Conservation (phyloP, 2,888 invertebrate species). For the Seira sanloemensis region DNA sequence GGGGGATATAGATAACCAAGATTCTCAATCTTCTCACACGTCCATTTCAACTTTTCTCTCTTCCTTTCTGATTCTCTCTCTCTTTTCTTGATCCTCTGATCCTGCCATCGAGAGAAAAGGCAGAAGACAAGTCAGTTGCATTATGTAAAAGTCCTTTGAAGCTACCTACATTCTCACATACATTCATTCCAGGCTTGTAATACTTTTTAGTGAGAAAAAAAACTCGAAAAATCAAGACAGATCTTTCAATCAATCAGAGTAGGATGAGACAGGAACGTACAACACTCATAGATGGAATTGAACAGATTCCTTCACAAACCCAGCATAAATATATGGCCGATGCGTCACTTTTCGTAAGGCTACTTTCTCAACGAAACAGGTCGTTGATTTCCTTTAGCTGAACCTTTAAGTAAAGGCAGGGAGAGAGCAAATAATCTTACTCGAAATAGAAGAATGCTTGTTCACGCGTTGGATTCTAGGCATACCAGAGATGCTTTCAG, state of each 20-base stretch:
- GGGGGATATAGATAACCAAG: slow-evolving; percentile 36
- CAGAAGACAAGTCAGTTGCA: slow-evolving; percentile 22
- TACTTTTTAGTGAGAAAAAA: neutral
- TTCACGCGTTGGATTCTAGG: neutral
- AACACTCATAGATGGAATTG: slow-evolving; percentile 25
- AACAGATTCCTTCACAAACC: slow-evolving; percentile 10
- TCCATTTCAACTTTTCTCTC: slow-evolving; percentile 45
- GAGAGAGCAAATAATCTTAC: neutral
- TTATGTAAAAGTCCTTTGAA: slow-evolving; percentile 13
- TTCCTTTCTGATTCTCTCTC: slow-evolving; percentile 2
- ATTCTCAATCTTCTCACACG: slow-evolving; percentile 54
- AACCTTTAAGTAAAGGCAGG: neutral
- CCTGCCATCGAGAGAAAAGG: slow-evolving; percentile 1
- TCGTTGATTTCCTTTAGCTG: neutral
- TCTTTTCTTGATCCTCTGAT: slow-evolving; percentile 30
- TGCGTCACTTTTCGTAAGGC: neutral
- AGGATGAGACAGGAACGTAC: slow-evolving; percentile 13
- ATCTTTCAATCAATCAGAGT: slow-evolving; percentile 59
- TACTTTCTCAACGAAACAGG: neutral
- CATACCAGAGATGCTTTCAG: neutral
- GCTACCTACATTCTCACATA: neutral
- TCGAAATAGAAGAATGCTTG: slow-evolving; percentile 1
- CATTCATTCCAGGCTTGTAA: neutral
- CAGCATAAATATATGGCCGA: neutral
- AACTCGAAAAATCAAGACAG: slow-evolving; percentile 40